Evolutionary conservation across 2,113 vertebrate genomes (phyloP), one percentile per base, ranked within the genome.

Genomic region (Lucifuga dentata): DNA sequence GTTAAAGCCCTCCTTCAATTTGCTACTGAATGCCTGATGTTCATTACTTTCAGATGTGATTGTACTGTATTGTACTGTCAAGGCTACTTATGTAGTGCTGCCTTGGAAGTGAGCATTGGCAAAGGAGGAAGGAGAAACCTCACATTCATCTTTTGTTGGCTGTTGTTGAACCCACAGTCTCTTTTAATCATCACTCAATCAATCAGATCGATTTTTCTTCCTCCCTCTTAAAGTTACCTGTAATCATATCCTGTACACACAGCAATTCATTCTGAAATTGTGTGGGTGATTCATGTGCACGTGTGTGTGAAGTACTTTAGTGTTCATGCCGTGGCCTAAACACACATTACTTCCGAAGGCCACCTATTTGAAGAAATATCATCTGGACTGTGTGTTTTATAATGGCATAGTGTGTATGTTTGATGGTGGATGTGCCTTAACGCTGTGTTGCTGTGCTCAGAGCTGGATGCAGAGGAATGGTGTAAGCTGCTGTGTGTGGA

Each of bases 401-500:
- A 11, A 10, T 38, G 33, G 48, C 52, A 52, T 57, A 38, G 63
- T 57, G 38, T n/a, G 56, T 67, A 49, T 66, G 67, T 55, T 57
- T 73, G 62, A 71, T 53, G 69, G 24, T 65, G 36, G 77, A 73
- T 50, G 29, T 43, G 68, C 19, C 13, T 66, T 76, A 73, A 61
- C 16, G 11, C 59, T 21, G 68, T 76, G 44, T 46, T 20, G 16
- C 51, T 80, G 70, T 83, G 46, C 67, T 71, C 91, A 99, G 98
- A 99, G 86, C 91, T 99, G 83, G 98, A 99, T 84, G 97, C 98
- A 0, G 98, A 99, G 85, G 97, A 99, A 68, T 99, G 98, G 98
- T 99, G 96, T 86, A 99, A 99, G 73, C 94, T 97, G 73, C 94
- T 99, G 74, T 99, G 96, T 68, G 87, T 96, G 91, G 98, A 99